Evolutionary conservation across 2,113 vertebrate genomes (phyloP), one percentile per base, ranked within the genome.

Genomic region (Lamprologus lemairii): DNA sequence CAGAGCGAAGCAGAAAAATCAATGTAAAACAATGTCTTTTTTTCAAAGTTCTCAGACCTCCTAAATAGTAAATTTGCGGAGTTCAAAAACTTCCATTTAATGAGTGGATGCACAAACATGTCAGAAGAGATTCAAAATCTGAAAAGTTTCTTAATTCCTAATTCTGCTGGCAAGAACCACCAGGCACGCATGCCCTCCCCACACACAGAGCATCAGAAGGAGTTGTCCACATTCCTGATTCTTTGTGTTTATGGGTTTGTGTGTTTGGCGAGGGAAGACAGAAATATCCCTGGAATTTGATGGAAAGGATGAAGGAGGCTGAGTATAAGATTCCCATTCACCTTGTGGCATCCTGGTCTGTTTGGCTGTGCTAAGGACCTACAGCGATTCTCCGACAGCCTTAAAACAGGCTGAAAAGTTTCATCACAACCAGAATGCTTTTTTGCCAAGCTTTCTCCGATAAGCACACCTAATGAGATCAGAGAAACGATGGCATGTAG

Each of bases 251-350:
- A 45, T 75, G 80, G 88, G 45, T 51, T 51, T 49, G 26, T 78
- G 26, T 51, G 85, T 63, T 89, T 91, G 84, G 55, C 5, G 51
- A 68, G 51, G 82, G 55, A 88, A 80, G 86, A 86, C 75, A 81
- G 37, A 91, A 92, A 85, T 51, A 93, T 93, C 85, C 28, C 60
- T 86, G 93, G 91, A 94, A 95, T 95, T 90, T 92, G 85, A 94
- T 89, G 86, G 86, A 57, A 90, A 80, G 58, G 87, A 85, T 82
- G 58, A 82, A 86, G 82, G 79, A 88, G 79, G 58, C 53, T 40
- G 53, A 60, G 83, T 31, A 73, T 60, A 87, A 84, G 80, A 88
- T 91, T 88, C 82, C 42, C 42, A n/a, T 86, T 83, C 54, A 90
- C 88, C 82, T 87, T 58, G 40, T 82, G 54, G 81, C 54, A 42